Evolutionary conservation across 2,113 vertebrate genomes (phyloP), one percentile per base, ranked within the genome.

Genomic region (Vulpes ferrilata): DNA sequence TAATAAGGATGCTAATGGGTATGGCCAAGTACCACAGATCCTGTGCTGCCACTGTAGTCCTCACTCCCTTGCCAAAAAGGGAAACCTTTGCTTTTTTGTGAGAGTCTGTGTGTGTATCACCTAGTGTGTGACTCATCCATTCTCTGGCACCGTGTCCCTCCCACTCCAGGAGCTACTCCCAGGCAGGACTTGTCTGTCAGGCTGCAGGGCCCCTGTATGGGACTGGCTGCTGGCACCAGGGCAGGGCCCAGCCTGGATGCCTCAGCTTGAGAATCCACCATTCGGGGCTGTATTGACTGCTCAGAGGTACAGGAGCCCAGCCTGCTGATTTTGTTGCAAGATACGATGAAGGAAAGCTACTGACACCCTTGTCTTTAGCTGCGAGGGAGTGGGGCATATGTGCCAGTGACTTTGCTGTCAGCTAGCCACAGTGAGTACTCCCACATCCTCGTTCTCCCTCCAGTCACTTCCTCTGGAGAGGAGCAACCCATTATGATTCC

Each of bases 361-460:
- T 96, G 67, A 95, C 2, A n/a, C 7, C 23, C 7, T 2, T 25
- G 17, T 74, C 67, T 89, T 13, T 87, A 38, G 90, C 62, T 43
- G 65, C 79, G 82, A 53, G 79, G 67, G 74, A 80, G 22, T 13
- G 35, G 43, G 35, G n/a, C 38, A 9, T 17, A n/a, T 80, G 74
- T 81, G 57, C 23, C 3, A 0, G 48, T 55, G 92, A 88, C 27
- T n/a, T 55, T 55, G 35, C 23, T 11, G 7, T 73, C 89, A 89
- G 22, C 65, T 60, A 74, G 84, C 51, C 80, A 43, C 84, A 11
- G 97, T 98, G 87, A 97, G 98, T 98, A 97, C 22, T 48, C 16
- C 27, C 25, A 17, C 1, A 3, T 62, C 11, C 15, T 78, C 8
- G 71, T 95, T 20, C 55, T 89, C 38, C 53, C 84, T 53, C 65